Conservation (phyloP, 2,888 invertebrate species). For the Camponotus fellah region DNA sequence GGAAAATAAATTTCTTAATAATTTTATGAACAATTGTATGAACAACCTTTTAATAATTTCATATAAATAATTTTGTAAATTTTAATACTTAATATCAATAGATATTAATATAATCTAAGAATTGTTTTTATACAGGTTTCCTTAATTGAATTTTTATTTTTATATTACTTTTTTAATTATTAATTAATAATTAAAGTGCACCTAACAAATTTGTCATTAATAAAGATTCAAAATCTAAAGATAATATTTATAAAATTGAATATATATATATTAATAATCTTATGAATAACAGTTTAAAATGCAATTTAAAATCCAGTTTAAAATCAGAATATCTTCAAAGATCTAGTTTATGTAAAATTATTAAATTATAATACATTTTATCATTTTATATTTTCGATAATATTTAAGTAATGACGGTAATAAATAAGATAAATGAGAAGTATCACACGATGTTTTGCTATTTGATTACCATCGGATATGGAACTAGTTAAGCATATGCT, state of each 20-base stretch:
- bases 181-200: background rate
- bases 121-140: too few relatives aligned
- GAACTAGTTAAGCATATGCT: conserved; percentile 30
- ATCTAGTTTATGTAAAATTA: background rate
- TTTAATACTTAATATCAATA: conserved; percentile 57
- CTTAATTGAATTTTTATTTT: too few relatives aligned
- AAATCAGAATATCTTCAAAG: background rate
- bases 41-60: too few relatives aligned
- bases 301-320: too few relatives aligned
- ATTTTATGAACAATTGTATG: too few relatives aligned
- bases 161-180: background rate
- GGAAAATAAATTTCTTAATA: conserved; percentile 6
- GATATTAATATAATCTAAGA: too few relatives aligned
- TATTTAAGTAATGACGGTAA: background rate
- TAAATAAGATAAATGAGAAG: background rate
- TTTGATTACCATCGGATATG: conserved; percentile 19
- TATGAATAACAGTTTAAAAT: too few relatives aligned
- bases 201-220: background rate
- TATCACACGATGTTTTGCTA: background rate
- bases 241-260: background rate
- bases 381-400: background rate
- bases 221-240: background rate
- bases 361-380: background rate
- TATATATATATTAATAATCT: too few relatives aligned
- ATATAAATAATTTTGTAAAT: conserved; percentile 1